Evolutionary conservation across 2,113 vertebrate genomes (phyloP).

Genomic region (Bubo bubo): DNA sequence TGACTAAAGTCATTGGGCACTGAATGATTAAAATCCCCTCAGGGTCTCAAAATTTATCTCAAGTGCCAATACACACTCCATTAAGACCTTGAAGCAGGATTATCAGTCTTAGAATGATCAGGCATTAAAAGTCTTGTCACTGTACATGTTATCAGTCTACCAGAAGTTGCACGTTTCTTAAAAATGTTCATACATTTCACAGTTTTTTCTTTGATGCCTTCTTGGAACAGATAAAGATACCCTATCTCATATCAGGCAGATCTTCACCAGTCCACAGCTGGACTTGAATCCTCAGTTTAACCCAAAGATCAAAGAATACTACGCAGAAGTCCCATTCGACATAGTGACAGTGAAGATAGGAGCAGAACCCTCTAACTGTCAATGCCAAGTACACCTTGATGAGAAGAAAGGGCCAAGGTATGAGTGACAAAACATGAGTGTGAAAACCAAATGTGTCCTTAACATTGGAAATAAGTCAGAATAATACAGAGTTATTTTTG

Average conservation of each 20-base stretch:
- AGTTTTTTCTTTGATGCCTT: slow-evolving; percentile 51
- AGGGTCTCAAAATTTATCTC: neutral
- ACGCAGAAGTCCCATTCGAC: slow-evolving; percentile 89
- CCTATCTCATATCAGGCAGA: slow-evolving; percentile 83
- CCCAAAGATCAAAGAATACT: slow-evolving; percentile 86
- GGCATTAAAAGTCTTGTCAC: neutral
- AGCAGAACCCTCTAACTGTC: slow-evolving; percentile 79
- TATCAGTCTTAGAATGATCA: neutral
- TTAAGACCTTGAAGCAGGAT: neutral
- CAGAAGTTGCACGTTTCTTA: neutral
- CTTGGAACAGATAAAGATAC: slow-evolving; percentile 79
- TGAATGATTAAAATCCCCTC: neutral
- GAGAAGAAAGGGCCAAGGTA: slow-evolving; percentile 88
- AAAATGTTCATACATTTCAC: slow-evolving; percentile 41
- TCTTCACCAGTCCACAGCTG: slow-evolving; percentile 87
- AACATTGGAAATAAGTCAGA: neutral
- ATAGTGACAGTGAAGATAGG: slow-evolving; percentile 83
- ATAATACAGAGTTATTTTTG: neutral
- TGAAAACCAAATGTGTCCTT: neutral
- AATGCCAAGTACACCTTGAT: slow-evolving; percentile 83
- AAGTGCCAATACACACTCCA: neutral
- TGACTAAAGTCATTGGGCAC: neutral
- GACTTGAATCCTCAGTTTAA: slow-evolving; percentile 86
- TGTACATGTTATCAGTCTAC: neutral
- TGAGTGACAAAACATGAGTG: neutral